Conservation (phyloP, 1,140 invertebrate species). For the Parasteatoda tepidariorum region DNA sequence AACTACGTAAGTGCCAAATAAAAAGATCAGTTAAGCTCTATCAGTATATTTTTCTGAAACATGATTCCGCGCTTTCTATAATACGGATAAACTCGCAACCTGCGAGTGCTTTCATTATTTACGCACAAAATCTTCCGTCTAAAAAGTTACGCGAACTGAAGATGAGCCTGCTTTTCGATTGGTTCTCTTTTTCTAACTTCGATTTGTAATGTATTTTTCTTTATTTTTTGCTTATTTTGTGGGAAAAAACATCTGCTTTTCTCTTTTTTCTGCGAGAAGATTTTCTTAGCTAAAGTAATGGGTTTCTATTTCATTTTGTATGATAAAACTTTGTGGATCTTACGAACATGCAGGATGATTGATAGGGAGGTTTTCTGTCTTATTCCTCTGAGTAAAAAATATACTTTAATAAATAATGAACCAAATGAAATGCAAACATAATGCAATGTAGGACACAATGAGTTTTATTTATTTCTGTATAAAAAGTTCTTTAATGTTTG, state of each 20-base stretch:
- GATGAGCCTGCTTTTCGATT: slow-evolving; percentile 13
- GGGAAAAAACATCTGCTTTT: slow-evolving; percentile 39
- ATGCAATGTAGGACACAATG: no score
- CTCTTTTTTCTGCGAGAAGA: neutral
- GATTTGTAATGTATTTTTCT: slow-evolving; percentile 29
- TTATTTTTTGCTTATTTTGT: slow-evolving; percentile 34
- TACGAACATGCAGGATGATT: slow-evolving; percentile 36
- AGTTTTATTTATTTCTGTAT: no score
- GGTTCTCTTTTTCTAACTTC: slow-evolving; percentile 22
- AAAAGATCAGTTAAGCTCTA: no score
- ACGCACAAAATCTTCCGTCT: no score
- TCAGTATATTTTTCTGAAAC: no score
- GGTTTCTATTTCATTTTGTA: slow-evolving; percentile 51
- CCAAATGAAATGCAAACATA: neutral
- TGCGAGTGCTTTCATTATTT: slow-evolving; percentile 33
- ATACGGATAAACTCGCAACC: no score
- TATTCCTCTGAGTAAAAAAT: neutral
- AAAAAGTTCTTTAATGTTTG: no score
- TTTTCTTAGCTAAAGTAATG: slow-evolving; percentile 42
- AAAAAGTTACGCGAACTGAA: slow-evolving; percentile 16
- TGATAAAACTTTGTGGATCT: slow-evolving; percentile 42
- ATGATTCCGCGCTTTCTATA: no score
- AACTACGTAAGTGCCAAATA: no score
- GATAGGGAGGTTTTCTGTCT: slow-evolving; percentile 44
- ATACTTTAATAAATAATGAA: neutral